Evolutionary conservation across 64 coral and sea anemone genomes (phyloP), one percentile per base, ranked within the genome.

Genomic region (Pocillopora verrucosa): DNA sequence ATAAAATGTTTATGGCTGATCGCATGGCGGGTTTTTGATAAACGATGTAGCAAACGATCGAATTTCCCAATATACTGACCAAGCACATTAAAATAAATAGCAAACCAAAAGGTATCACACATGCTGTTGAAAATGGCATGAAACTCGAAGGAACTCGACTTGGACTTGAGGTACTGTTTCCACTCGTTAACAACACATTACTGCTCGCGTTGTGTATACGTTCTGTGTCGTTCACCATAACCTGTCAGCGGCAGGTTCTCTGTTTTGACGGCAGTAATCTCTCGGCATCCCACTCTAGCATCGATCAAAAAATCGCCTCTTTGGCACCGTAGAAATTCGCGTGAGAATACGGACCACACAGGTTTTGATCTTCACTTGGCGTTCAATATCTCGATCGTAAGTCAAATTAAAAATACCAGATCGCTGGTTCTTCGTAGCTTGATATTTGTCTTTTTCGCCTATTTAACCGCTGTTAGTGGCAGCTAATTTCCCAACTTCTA

Each of bases 21-120:
- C 96, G 92, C 96, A 98, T 98, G 1, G 96, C 96, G 2, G 96
- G 96, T 56, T 98, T 98, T 79, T 98, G 96, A 84, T 98, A 98
- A 61, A 98, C 96, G 59, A 98, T 92, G 76, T 98, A 98, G 64
- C 96, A 98, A 41, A 98, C 93, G 56, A 98, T 83, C 22, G 92
- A 89, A 86, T 98, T 98, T 1, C 96, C 96, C 30, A 98, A 45
- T 45, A 92, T 77, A 73, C 91, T 89, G 75, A 92, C 90, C 34
- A 89, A 64, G 16, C 94, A 68, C 93, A 94, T 98, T 11, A 94
- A 82, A 89, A 94, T 45, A 82, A 92, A 92, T 22, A 98, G 22
- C 20, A 94, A 76, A 76, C 89, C 96, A 26, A 93, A 65, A 24
- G 63, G 51, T 20, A 93, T 76, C 51, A 92, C 77, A 76, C 68